phyloP scores from a whole-genome alignment of 2,113 vertebrate genomes.

The Pelobates fuscus region DNA sequence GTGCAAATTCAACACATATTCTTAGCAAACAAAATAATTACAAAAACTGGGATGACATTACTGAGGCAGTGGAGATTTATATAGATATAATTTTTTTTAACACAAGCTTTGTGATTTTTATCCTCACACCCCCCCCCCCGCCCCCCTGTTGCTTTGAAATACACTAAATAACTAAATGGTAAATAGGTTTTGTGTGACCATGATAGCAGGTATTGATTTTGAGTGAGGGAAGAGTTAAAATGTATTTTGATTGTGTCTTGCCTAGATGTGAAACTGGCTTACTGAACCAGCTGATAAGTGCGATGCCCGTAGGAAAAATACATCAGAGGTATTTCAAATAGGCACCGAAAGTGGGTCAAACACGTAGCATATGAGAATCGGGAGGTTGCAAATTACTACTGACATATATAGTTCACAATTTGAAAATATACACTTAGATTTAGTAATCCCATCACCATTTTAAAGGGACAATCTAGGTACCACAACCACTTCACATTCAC shows the following conservation, averaged over 20 bases:
- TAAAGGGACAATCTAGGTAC: too few species aligned
- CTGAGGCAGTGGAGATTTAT: too few species aligned
- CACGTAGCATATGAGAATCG: slow-evolving; percentile 54
- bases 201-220: slow-evolving; percentile 55
- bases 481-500: too few species aligned
- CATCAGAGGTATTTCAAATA: slow-evolving; percentile 61
- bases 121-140: too few species aligned
- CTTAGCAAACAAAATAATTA: too few species aligned
- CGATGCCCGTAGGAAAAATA: slow-evolving; percentile 53
- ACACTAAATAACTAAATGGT: slow-evolving; percentile 59
- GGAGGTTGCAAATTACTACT: slow-evolving; percentile 15
- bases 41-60: too few species aligned
- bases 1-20: too few species aligned
- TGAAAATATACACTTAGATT: neutral
- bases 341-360: slow-evolving; percentile 63
- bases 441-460: too few species aligned
- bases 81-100: too few species aligned
- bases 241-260: slow-evolving; percentile 58
- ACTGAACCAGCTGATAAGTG: slow-evolving; percentile 54
- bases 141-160: too few species aligned
- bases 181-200: slow-evolving; percentile 58
- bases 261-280: slow-evolving; percentile 55
- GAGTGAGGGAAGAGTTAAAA: slow-evolving; percentile 53
- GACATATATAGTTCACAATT: slow-evolving; percentile 11
- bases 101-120: too few species aligned